phyloP scores from a whole-genome alignment of 2,888 invertebrate species.

The Phasia obesa region DNA sequence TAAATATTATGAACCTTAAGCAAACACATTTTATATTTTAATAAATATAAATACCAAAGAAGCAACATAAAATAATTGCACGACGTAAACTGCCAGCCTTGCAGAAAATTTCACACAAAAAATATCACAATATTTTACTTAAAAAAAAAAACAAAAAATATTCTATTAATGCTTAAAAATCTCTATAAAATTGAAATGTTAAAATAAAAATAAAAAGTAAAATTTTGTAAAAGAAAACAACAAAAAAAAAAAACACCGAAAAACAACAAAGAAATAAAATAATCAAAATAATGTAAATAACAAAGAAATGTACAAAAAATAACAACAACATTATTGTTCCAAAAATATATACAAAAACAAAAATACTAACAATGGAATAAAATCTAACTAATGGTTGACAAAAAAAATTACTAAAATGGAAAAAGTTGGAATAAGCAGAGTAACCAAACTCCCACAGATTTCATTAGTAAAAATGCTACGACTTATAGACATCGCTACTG shows the following conservation, averaged over 20 bases:
- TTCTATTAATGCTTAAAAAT: constrained; percentile 58
- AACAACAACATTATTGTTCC: constrained; percentile 29
- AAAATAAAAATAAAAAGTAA: no score
- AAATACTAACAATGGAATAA: constrained; percentile 45
- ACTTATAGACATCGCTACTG: neutral
- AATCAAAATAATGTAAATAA: constrained; percentile 67
- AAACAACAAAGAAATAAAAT: constrained; percentile 56
- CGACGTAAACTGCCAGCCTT: constrained; percentile 47
- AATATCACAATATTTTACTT: constrained; percentile 38
- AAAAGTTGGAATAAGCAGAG: constrained; percentile 38
- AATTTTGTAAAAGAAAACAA: no score
- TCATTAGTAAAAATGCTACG: constrained; percentile 58
- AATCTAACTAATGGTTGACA: constrained; percentile 50
- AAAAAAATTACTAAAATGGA: constrained; percentile 4
- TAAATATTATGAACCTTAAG: constrained; percentile 44
- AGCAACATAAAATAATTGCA: constrained; percentile 36
- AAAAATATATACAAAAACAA: constrained; percentile 21
- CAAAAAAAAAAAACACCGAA: constrained; percentile 9
- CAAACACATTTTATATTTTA: constrained; percentile 30
- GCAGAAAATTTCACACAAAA: constrained; percentile 45
- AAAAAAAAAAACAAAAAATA: constrained; percentile 40
- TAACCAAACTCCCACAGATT: constrained; percentile 46
- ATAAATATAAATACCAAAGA: constrained; percentile 48
- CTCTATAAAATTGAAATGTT: constrained; percentile 50
- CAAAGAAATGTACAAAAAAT: constrained; percentile 51